Evolutionary conservation across 1,140 invertebrate species (phyloP), one percentile per base, ranked within the genome.

Genomic region (Lycorma delicatula): DNA sequence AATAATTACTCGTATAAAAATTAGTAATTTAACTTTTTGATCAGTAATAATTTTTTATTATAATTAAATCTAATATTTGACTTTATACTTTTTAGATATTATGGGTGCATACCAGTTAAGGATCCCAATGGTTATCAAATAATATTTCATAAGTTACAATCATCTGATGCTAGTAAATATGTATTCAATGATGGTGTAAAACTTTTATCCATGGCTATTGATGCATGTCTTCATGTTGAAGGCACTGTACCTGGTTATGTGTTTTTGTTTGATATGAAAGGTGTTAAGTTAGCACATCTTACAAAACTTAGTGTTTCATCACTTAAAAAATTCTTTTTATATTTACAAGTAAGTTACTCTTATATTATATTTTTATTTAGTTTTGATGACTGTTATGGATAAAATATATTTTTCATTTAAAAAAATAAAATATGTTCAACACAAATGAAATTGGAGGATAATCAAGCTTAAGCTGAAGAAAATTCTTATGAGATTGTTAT

Each of bases 121-220:
- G 73, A 77, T 56, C 82, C 80, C 16, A 71, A 69, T 25, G 72
- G 80, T 13, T 79, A 80, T 59, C 75, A 76, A 54, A 74, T 85
- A 44, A 75, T 84, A 51, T 82, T 77, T 69, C 79, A 84, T 64
- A 78, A 81, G 3, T 66, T 87, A 12, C 73, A 70, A 34, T 78
- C 83, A 56, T 72, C 74, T 18, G 77, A 82, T 31, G 71, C 82
- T 3, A 76, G 79, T 26, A 76, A 80, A 62, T 87, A 83, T 63
- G 74, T 79, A 63, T 84, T 85, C 65, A 76, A 79, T 28, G 81
- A 85, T 58, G 74, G 76, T 1, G 74, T 85, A 11, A 86, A 85
- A 70, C 73, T 83, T 26, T 31, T 66, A 5, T 36, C 53, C 9
- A 66, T 66, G 64, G 55, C 59, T 1, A 58, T 63, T n/a, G 64